Evolutionary conservation across 2,888 invertebrate genomes (phyloP), one percentile per base, ranked within the genome.

Genomic region (Teleogryllus oceanicus): DNA sequence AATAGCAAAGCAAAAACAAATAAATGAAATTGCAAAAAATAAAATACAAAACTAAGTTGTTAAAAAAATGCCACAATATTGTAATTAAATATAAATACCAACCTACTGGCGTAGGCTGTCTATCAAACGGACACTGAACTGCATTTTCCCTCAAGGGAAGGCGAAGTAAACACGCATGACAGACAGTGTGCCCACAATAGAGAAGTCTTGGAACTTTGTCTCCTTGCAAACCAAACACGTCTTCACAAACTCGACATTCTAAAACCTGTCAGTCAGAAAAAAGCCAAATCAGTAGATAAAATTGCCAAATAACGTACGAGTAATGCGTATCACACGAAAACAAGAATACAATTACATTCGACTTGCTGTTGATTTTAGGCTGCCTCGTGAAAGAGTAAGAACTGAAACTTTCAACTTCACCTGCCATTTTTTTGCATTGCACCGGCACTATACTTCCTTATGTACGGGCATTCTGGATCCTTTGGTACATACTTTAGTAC

Each of bases 171-270:
- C 90, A 91, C 1, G 89, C 88, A 82, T 90, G 90, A 84, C 90
- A 91, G 11, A 90, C 88, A 0, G 90, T 90, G 84, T 91, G 89
- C 18, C 89, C 89, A 82, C 89, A 89, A 80, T 88, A 86, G 62
- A 89, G 83, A 16, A 89, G 84, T n/a, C 90, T 86, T 4, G 90
- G 90, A 2, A 90, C 89, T 83, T 89, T 89, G 74, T 88, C 88
- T 12, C 90, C 90, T 82, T 89, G 89, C n/a, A 89, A 85, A 18
- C 88, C 86, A 83, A 89, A 90, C 20, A 89, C 88, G 82, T 90
- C 90, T 83, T 90, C 89, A 84, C 90, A 90, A 18, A 90, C 89
- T 37, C 90, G 85, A 83, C 90, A 90, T 85, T 90, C 90, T 78
- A 89, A 81, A 8, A 88, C 87, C 88, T 88, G 80, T n/a, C 82